Evolutionary conservation across 92 coral and sea anemone species (phyloP), one percentile per base, ranked within the genome.

Genomic region (Porites cylindrica): DNA sequence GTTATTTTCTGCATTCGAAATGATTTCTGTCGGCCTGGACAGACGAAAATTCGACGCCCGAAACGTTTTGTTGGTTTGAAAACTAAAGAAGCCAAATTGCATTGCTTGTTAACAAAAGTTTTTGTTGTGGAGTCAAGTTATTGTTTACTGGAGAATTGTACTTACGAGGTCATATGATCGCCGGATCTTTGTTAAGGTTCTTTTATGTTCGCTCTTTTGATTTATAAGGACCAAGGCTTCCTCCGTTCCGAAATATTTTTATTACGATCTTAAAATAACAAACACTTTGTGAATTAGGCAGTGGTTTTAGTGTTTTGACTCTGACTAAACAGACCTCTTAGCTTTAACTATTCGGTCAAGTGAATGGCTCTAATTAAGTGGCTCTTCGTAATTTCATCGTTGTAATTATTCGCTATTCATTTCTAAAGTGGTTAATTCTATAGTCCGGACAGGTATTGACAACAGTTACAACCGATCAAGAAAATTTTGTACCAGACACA

Each of bases 291-390:
- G 84, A 82, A 26, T 61, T 5, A 59, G 53, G 38, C 20, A 56
- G 76, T 8, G 76, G 51, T 66, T 54, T n/a, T 67, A 52, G 26
- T 86, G 91, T 77, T 84, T 59, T 78, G 89, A 78, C 96, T 68
- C 74, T 51, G 76, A 52, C 74, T 83, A 88, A 76, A 91, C 71
- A 88, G 53, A 51, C 78, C 93, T 90, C 85, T 76, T 78, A 79
- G 81, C 56, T 76, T 66, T 56, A 82, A 66, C 51, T 77, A 58
- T 70, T 54, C 76, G 85, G 86, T 51, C 88, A 59, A 65, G 70
- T 85, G 90, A 90, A 92, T 92, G 79, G 91, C 75, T 85, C 92
- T 93, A 94, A 94, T 90, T 94, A 94, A 89, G 92, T 83, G 66
- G 80, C 79, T 85, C 70, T 81, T 81, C 88, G 82, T 92, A 86